Evolutionary conservation across 2,113 vertebrate genomes (phyloP).

Genomic region (Trachemys scripta): DNA sequence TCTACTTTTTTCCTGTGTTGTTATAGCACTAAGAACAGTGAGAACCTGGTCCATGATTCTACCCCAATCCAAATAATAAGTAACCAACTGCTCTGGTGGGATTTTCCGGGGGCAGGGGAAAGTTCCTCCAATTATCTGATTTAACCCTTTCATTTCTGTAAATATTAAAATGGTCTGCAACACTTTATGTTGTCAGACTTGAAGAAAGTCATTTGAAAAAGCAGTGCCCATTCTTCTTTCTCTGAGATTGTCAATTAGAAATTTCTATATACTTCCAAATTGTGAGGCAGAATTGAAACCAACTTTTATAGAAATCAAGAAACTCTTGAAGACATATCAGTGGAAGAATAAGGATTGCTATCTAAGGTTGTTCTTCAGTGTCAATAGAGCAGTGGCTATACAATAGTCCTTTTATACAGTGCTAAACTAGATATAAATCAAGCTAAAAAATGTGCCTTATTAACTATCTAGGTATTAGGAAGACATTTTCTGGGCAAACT

Average conservation of each 20-base stretch:
- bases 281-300: neutral
- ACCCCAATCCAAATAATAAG: neutral
- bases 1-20: no score
- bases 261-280: neutral
- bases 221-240: neutral
- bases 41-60: neutral
- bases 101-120: neutral
- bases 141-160: neutral
- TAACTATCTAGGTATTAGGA: neutral
- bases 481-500: neutral
- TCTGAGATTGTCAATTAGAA: neutral
- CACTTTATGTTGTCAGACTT: neutral
- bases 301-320: neutral
- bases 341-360: neutral
- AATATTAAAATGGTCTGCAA: neutral
- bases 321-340: neutral
- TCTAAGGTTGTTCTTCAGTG: constrained; percentile 11
- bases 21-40: no score
- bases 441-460: neutral
- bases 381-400: neutral
- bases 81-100: neutral
- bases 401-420: neutral
- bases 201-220: neutral
- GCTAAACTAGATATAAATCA: neutral
- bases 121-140: neutral